These are phyloP conservation scores for Bombus turneri DNA, from an alignment of 1,140 invertebrate species.

Conservation along the genomic window DNA sequence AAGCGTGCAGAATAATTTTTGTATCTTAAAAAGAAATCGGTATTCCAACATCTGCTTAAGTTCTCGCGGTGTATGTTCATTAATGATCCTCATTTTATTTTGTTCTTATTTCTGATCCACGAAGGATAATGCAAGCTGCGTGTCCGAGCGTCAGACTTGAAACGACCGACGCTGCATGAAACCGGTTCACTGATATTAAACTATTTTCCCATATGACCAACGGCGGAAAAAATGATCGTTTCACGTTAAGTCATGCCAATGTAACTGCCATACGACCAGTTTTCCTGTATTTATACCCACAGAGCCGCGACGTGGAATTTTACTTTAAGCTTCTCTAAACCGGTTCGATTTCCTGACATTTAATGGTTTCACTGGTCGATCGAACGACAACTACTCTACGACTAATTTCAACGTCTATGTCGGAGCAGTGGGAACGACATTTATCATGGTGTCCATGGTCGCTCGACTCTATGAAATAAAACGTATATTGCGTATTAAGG, in stretches of 20 bases:
- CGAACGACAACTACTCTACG: conserved; percentile 7
- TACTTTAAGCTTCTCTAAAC: conserved; percentile 11
- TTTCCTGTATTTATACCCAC: conserved; percentile 1
- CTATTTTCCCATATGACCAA: conserved; percentile 10
- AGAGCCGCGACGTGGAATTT: not conserved
- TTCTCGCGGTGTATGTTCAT: not conserved
- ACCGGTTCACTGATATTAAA: conserved; percentile 38
- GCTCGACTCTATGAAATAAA: conserved; percentile 24
- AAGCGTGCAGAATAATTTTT: not conserved
- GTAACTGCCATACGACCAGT: conserved; percentile 21
- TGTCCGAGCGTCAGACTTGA: not conserved
- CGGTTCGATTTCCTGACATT: conserved; percentile 48
- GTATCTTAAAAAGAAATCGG: not conserved
- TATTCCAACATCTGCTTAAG: not conserved
- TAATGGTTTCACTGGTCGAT: not conserved
- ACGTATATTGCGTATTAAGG: not conserved
- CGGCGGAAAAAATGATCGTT: not conserved
- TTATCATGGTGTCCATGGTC: conserved; percentile 36
- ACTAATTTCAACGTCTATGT: conserved; percentile 31
- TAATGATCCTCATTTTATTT: not conserved
- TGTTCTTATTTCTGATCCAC: not conserved
- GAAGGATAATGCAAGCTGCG: not conserved
- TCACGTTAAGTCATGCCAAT: not conserved
- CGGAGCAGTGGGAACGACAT: not conserved
- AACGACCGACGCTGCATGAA: not conserved